Conservation (phyloP, 2,888 invertebrate species). For the Plagiodera versicolora region DNA sequence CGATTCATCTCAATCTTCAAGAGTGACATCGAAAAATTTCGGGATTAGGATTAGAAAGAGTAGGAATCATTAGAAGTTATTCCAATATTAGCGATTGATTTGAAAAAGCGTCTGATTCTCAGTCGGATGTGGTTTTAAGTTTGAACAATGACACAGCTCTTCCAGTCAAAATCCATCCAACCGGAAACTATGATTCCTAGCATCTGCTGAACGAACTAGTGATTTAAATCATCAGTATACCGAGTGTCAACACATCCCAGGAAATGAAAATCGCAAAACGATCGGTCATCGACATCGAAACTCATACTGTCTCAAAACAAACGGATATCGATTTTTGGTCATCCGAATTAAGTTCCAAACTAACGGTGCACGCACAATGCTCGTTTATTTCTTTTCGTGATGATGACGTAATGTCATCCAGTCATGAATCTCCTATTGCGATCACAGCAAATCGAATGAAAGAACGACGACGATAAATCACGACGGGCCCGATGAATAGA, state of each 20-base stretch:
- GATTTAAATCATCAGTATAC: no score
- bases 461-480: slow-evolving; percentile 7
- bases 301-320: background rate
- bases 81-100: no score
- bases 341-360: slow-evolving; percentile 26
- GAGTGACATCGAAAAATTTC: no score
- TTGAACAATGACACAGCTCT: no score
- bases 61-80: no score
- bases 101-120: no score
- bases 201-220: no score
- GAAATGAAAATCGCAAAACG: background rate
- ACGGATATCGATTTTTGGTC: slow-evolving; percentile 26
- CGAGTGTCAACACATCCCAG: background rate
- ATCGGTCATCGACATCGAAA: slow-evolving; percentile 16
- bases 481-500: background rate
- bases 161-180: no score
- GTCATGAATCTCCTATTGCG: slow-evolving; percentile 17
- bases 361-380: slow-evolving; percentile 27
- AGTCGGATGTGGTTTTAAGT: no score
- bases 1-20: no score
- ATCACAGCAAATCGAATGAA: slow-evolving; percentile 2
- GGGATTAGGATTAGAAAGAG: no score
- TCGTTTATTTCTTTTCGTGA: slow-evolving; percentile 20
- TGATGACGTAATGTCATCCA: slow-evolving; percentile 21
- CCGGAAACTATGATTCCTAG: no score